Evolutionary conservation across 2,888 invertebrate genomes (phyloP).

Genomic region (Teleiodes luculella): DNA sequence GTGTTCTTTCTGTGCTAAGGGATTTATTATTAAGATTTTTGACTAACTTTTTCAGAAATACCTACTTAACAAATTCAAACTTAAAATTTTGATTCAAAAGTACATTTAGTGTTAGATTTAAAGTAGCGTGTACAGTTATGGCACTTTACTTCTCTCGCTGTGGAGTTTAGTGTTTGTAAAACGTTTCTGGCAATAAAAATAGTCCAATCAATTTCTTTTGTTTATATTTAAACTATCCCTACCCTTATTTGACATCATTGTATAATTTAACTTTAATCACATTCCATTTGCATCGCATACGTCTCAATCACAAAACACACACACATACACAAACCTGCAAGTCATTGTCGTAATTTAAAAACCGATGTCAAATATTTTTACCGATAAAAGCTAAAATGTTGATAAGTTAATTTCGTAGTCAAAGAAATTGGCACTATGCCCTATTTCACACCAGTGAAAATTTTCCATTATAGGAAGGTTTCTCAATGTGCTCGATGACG

Average conservation of each 20-base stretch:
- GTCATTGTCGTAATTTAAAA: too few relatives aligned
- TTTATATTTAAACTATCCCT: constrained; percentile 28
- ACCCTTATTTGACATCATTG: too few relatives aligned
- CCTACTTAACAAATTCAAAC: constrained; percentile 45
- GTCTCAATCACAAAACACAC: not conserved
- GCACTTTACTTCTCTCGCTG: constrained; percentile 53
- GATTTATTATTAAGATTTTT: constrained; percentile 49
- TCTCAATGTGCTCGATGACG: too few relatives aligned
- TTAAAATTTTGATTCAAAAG: constrained; percentile 54
- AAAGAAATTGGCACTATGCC: too few relatives aligned
- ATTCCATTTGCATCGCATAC: too few relatives aligned
- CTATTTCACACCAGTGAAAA: too few relatives aligned
- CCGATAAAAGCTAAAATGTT: too few relatives aligned
- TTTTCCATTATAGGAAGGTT: too few relatives aligned
- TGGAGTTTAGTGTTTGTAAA: constrained; percentile 72
- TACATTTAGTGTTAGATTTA: constrained; percentile 69
- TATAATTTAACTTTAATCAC: too few relatives aligned
- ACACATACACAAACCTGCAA: too few relatives aligned
- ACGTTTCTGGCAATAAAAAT: constrained; percentile 77
- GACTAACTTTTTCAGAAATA: constrained; percentile 58
- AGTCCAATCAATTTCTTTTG: constrained; percentile 58
- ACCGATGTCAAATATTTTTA: too few relatives aligned
- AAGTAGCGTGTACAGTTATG: constrained; percentile 68
- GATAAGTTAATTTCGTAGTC: too few relatives aligned
- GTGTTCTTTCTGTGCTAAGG: constrained; percentile 58